Evolutionary conservation across 2,113 vertebrate genomes (phyloP), one percentile per base, ranked within the genome.

Genomic region (Hyperopisus bebe): DNA sequence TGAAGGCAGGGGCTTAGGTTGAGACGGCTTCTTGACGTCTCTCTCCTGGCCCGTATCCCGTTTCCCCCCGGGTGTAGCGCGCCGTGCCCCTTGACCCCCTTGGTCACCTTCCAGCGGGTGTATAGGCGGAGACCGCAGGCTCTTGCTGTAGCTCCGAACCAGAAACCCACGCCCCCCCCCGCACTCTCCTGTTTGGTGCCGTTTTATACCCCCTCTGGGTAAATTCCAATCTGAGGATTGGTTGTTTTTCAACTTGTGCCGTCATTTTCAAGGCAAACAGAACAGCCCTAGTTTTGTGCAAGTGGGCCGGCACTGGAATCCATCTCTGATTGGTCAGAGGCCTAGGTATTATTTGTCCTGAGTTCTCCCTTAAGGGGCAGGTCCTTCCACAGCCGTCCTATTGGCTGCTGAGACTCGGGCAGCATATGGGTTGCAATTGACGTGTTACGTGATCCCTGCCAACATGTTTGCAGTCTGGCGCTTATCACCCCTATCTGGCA

Each of bases 351-450:
- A 62, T 62, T 66, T 58, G 55, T 70, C 58, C 39, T 51, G 17
- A 80, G 17, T 39, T 51, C 74, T 10, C 19, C 31, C 42, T 35
- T 35, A 42, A 46, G 66, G 86, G 83, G 92, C 17, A 58, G 90
- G 89, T 89, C 90, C 90, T 19, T 55, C 17, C 8, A 21, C 35
- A 35, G 51, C 31, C 10, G 74, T 66, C n/a, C 44, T 39, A 93
- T 92, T 92, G 90, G 90, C 88, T 91, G 87, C 6, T 70, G 44
- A 84, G 19, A 39, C 84, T 74, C 9, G n/a, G n/a, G n/a, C 50
- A 39, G 19, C 44, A 35, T 24, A 24, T 46, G 89, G 44, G 31
- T 87, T 53, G 50, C 77, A 82, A 86, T 88, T 80, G 24, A 46
- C 35, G 11, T 77, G n/a, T 50, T 8, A 5, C 4, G 6, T 5